A percentile compares a stretch with the other conserved stretches of the same genome.
phyloP scores from a whole-genome alignment of 1,140 invertebrate species.

The Drosophila pallidifrons region DNA sequence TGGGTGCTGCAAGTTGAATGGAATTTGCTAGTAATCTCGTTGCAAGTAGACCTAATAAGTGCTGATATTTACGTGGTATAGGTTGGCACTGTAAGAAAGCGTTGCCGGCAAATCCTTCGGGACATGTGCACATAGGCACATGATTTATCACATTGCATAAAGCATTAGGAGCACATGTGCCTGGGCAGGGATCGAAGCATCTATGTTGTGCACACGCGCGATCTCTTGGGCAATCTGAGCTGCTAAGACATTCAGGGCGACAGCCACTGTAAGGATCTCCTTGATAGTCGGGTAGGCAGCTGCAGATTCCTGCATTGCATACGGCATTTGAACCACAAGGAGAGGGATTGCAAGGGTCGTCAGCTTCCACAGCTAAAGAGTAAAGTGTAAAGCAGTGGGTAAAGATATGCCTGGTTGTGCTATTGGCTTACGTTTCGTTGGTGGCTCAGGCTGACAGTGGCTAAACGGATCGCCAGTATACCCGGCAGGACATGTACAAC shows the following conservation, averaged over 20 bases:
- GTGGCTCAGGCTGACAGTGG: slow-evolving; percentile 86
- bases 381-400: neutral
- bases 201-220: slow-evolving; percentile 92
- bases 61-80: slow-evolving; percentile 86
- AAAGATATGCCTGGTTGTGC: too few species aligned
- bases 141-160: slow-evolving; percentile 91
- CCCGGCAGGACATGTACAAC: slow-evolving; percentile 89
- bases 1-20: slow-evolving; percentile 85
- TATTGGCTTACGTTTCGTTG: slow-evolving; percentile 79
- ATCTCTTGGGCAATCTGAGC: slow-evolving; percentile 90
- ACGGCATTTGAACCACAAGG: slow-evolving; percentile 91
- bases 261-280: slow-evolving; percentile 94
- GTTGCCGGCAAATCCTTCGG: slow-evolving; percentile 91
- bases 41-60: neutral
- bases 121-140: slow-evolving; percentile 90
- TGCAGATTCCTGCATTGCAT: slow-evolving; percentile 90
- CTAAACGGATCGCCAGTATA: slow-evolving; percentile 90
- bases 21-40: neutral
- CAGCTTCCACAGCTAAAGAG: slow-evolving; percentile 80
- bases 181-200: slow-evolving; percentile 92
- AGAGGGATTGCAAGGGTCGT: slow-evolving; percentile 88
- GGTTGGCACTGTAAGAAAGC: slow-evolving; percentile 85
- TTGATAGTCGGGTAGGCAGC: slow-evolving; percentile 91
- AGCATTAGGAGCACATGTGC: slow-evolving; percentile 91
- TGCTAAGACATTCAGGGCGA: slow-evolving; percentile 93